These are phyloP conservation scores for Narcine bancroftii DNA, from an alignment of 2,113 vertebrate genomes.

Conservation along the genomic window DNA sequence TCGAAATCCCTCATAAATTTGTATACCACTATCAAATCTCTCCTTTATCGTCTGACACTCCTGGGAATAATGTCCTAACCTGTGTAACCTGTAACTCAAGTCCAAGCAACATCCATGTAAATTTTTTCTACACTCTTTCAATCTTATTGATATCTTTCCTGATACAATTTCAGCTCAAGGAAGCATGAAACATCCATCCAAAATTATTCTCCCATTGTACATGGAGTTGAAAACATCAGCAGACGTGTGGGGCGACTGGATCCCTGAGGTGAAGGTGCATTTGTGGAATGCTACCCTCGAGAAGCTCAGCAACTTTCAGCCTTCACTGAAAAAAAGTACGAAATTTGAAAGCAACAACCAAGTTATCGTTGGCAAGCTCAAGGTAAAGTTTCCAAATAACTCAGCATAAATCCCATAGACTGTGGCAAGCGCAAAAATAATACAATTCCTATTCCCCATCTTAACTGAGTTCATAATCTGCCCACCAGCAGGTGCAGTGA, in stretches of 20 bases:
- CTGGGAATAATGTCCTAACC: too few species aligned
- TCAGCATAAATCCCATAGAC: neutral
- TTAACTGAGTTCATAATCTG: neutral
- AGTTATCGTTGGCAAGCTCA: neutral
- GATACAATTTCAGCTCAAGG: too few species aligned
- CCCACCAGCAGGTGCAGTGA: neutral
- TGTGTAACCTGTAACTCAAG: too few species aligned
- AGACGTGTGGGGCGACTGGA: neutral
- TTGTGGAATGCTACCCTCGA: neutral
- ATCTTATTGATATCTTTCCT: too few species aligned
- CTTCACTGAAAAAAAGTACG: neutral
- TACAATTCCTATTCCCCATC: neutral
- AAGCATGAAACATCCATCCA: neutral
- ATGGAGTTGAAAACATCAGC: neutral
- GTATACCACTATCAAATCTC: too few species aligned
- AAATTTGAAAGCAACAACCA: neutral
- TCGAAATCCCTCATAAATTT: too few species aligned
- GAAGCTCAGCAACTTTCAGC: neutral
- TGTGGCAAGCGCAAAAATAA: neutral
- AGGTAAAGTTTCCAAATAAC: neutral
- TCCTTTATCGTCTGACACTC: too few species aligned
- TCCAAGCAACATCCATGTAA: too few species aligned
- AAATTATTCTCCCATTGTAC: neutral
- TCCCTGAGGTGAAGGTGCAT: neutral
- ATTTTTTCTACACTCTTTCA: too few species aligned